Base-by-base conservation (phyloP, 2,888 invertebrate species). In the Erebia epiphron region DNA sequence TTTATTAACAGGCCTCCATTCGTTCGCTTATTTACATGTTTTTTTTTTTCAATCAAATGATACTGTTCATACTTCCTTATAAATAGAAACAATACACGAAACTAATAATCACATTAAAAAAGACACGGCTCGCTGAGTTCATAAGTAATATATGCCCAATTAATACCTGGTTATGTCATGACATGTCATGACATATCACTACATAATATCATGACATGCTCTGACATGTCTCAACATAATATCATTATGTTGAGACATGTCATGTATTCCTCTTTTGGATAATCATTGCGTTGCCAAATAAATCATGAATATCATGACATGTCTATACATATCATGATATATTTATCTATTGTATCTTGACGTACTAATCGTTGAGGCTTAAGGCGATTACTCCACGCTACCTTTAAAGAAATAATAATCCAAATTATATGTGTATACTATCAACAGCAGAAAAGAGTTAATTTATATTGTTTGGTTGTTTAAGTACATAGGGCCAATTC, bases 11-110 rank as follows among this genome's bases (percentile, higher is more conserved):
- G 91, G 90, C 91, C 91, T 85, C 85, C 89, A 81, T 84, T 87
- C 87, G 83, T 86, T 87, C 85, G 82, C 85, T 86, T 90, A 92
- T 92, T 87, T 91, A 92, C 91, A 91, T 84, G 83, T 80, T 80
- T 79, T 79, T 79, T 79, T 76, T 54, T 68, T 65, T 58, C 56
- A 63, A 67, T 68, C 68, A 66, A 68, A 57, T 68, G 63, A 73
- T 69, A 67, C 58, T 58, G 46, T 78, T 81, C 75, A 85, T 84
- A 83, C 79, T 83, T 83, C 76, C 75, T 79, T 79, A 82, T 70
- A 74, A 57, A 66, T 66, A 66, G 41, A 67, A 73, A 69, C 69
- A 67, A 73, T 54, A 60, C 65, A 70, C 69, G 50, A 74, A 73
- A 64, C 68, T 54, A 65, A 65, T 76, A 82, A 83, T 83, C 85